Percentiles rank a stretch among this genome's conserved stretches.
Conservation (phyloP, 2,888 invertebrate genomes). For the Chymomyza fuscimana region DNA sequence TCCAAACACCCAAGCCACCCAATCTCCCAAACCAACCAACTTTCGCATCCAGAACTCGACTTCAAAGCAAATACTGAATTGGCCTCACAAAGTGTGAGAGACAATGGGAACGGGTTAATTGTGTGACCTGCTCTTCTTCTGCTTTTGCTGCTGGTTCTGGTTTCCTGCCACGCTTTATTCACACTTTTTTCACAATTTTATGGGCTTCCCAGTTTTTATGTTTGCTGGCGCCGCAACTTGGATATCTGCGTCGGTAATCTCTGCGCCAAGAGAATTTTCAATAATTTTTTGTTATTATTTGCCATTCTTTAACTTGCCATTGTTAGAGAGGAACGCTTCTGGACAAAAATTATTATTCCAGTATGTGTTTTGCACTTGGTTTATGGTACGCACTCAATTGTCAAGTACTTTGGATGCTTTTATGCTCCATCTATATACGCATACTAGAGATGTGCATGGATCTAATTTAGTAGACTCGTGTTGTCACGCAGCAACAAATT, state of each 20-base stretch:
- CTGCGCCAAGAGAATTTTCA: slow-evolving; percentile 23
- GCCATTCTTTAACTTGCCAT: neutral
- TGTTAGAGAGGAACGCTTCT: neutral
- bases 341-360: slow-evolving; percentile 1
- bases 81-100: slow-evolving; percentile 21
- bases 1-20: slow-evolving; percentile 26
- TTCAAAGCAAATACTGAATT: slow-evolving; percentile 51
- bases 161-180: neutral
- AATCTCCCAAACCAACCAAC: slow-evolving; percentile 9
- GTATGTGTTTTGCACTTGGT: slow-evolving; percentile 20
- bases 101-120: slow-evolving; percentile 56
- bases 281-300: slow-evolving; percentile 1
- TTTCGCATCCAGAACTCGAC: slow-evolving; percentile 16
- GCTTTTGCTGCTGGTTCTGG: neutral
- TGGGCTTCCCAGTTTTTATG: neutral
- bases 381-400: slow-evolving; percentile 52
- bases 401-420: slow-evolving; percentile 35
- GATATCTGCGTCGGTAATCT: slow-evolving; percentile 28
- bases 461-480: too few species aligned
- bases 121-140: slow-evolving; percentile 33
- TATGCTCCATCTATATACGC: neutral
- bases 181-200: slow-evolving; percentile 4
- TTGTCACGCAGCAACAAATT: too few species aligned
- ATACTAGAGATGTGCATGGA: too few species aligned
- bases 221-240: slow-evolving; percentile 27